Evolutionary conservation across 2,797 vertebrate genomes (phyloP).

Genomic region (Neostethus bicornis): DNA sequence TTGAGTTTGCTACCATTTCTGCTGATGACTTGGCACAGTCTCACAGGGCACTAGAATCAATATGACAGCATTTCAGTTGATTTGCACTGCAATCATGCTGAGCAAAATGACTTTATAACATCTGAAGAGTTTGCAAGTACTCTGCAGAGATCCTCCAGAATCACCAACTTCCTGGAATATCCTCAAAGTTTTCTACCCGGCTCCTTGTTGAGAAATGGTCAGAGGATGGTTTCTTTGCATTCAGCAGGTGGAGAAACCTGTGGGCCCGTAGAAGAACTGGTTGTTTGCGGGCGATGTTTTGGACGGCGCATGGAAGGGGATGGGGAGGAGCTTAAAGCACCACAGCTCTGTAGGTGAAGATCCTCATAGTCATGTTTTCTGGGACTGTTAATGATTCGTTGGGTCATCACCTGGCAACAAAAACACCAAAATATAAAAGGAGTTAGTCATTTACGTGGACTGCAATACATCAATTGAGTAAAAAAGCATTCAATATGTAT

Average conservation of each 20-base stretch:
- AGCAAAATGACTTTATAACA: slow-evolving; percentile 34
- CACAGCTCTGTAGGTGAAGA: slow-evolving; percentile 89
- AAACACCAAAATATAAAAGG: slow-evolving; percentile 13
- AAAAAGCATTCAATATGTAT: too few relatives aligned
- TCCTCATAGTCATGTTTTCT: slow-evolving; percentile 81
- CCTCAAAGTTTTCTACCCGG: slow-evolving; percentile 45
- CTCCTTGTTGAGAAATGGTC: slow-evolving; percentile 67
- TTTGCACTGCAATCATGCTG: slow-evolving; percentile 49
- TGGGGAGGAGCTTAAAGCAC: slow-evolving; percentile 82
- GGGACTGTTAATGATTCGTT: slow-evolving; percentile 70
- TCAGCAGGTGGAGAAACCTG: slow-evolving; percentile 62
- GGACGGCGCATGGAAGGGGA: slow-evolving; percentile 71
- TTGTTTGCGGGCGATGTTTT: slow-evolving; percentile 59
- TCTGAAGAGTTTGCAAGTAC: slow-evolving; percentile 36
- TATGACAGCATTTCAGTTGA: slow-evolving; percentile 52
- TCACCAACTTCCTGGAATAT: slow-evolving; percentile 48
- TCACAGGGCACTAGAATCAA: slow-evolving; percentile 65
- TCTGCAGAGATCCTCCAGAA: slow-evolving; percentile 44
- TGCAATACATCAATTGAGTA: neutral
- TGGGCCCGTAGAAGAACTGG: slow-evolving; percentile 50
- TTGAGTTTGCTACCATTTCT: slow-evolving; percentile 81
- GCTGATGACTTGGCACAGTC: slow-evolving; percentile 77
- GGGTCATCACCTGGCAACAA: slow-evolving; percentile 82
- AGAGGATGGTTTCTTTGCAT: slow-evolving; percentile 90
- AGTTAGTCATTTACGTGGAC: neutral